Base-by-base conservation (phyloP, 2,888 invertebrate species). In the Corythucha ciliata region DNA sequence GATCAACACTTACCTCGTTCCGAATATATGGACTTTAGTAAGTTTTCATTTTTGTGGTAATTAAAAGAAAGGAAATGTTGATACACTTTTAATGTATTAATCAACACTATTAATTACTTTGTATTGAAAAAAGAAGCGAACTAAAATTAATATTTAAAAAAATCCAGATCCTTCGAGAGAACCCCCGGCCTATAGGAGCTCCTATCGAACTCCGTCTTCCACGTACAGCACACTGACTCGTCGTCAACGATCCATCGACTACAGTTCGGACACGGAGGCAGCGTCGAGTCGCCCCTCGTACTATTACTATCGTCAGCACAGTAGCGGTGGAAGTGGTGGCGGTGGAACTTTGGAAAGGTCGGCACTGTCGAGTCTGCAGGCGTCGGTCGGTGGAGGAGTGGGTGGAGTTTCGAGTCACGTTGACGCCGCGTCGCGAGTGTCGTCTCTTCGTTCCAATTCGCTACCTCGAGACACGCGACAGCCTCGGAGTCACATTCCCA, bases 201-300 rank as follows among this genome's bases (percentile, higher is more conserved):
- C 48, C 22, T 56, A 56, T 24, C 45, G 56, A 36, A 55, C 56
- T 26, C 22, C 57, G 14, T 39, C 53, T 37, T 41, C 57, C 14
- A 20, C 53, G 7, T 41, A 34, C 21, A 68, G 70, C 20, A 78
- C 84, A 4, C 72, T 85, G 55, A 76, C 79, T 2, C 75, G 87
- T 63, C 77, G 89, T 58, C 82, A 85, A 62, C 74, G 87, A 61
- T 74, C 75, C 59, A 72, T 93, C 66, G 90, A 91, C 70, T 91
- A 91, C 69, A 92, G 92, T 21, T 93, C 93, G 44, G 94, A 94
- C 66, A 93, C 94, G 1, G 94, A 96, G 72, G 87, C 88, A 5
- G n/a, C n/a, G n/a, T 57, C 58, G 20, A 55, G 60, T 18, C 58
- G 61, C 59, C 82, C 84, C 46, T 84, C 77, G 58, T 81, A 82